These are phyloP conservation scores for Paedocypris micromegethes DNA, from an alignment of 2,797 vertebrate species.

Conservation along the genomic window DNA sequence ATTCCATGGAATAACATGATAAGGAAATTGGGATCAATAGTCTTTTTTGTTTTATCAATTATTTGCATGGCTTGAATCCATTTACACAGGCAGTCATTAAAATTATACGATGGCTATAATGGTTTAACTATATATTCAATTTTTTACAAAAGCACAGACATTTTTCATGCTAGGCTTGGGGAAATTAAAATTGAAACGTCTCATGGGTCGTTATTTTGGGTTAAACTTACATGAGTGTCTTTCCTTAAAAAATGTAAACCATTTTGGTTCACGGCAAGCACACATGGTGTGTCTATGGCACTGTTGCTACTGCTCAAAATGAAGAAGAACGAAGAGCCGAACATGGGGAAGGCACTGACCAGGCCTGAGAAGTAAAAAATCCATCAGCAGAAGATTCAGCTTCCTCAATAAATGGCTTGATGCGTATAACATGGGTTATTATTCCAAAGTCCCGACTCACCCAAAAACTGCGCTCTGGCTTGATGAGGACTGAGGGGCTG, in stretches of 20 bases:
- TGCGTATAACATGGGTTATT: not conserved
- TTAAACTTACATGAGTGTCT: conserved; percentile 80
- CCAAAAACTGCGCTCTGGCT: conserved; percentile 89
- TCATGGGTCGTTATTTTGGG: not conserved
- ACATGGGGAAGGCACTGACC: conserved; percentile 90
- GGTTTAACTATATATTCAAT: no score
- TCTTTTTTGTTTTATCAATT: no score
- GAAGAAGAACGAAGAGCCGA: conserved; percentile 96
- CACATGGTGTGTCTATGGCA: conserved; percentile 79
- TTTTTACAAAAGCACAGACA: no score
- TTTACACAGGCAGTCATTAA: no score
- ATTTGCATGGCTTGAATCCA: no score
- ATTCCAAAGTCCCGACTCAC: conserved; percentile 61
- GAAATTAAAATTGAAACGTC: no score
- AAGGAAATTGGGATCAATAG: conserved; percentile 1
- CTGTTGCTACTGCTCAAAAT: conserved; percentile 87
- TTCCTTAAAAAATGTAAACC: conserved; percentile 92
- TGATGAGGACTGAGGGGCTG: conserved; percentile 90
- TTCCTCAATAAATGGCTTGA: not conserved
- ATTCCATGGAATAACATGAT: not conserved
- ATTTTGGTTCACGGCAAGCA: conserved; percentile 90
- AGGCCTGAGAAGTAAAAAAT: conserved; percentile 70
- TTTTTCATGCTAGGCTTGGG: no score
- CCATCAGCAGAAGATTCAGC: conserved; percentile 3
- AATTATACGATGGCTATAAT: no score